Base-by-base conservation (phyloP, 2,113 vertebrate genomes). In the Sphaerodactylus townsendi region DNA sequence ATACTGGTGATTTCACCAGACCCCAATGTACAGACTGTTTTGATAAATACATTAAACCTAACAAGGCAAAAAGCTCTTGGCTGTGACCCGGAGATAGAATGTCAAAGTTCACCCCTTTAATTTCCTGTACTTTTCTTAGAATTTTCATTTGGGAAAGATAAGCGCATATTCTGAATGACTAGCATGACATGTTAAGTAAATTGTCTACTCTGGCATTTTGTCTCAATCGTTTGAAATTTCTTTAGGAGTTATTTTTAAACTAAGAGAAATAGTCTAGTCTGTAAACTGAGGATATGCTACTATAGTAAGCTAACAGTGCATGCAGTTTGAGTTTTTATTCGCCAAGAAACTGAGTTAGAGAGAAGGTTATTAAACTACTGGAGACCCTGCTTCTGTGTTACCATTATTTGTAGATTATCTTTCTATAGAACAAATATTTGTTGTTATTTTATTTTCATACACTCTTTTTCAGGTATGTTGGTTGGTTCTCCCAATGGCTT, bases 121-220 rank as follows among this genome's bases (percentile, higher is more conserved):
- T 92, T 93, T 92, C 84, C 81, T 87, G 50, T 69, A 80, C 10
- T 8, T 83, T 56, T 84, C 37, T 87, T 83, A 5, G 70, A 44
- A 83, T 91, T 91, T 89, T 85, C 39, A 86, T 90, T 89, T 91
- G 50, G 48, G 80, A 92, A 92, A 88, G 78, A 28, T 86, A 69
- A 3, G 64, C 6, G 41, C 5, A 50, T 79, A 86, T 89, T 81
- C 72, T 88, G 87, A 82, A 84, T 1, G 1, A 88, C 72, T 89
- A 84, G 53, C 77, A 83, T 28, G 44, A 71, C 84, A 87, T 48
- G 11, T 70, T 17, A 81, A 85, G n/a, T 77, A 84, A 68, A 25
- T 53, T 41, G 79, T 28, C 48, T 83, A 46, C 73, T 28, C 21
- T 78, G 66, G 23, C 46, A 3, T 81, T 91, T 83, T 82, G 53